A percentile compares a stretch with the other conserved stretches of the same genome.
phyloP scores from a whole-genome alignment of 2,113 vertebrate species.

The Antigone vipio region DNA sequence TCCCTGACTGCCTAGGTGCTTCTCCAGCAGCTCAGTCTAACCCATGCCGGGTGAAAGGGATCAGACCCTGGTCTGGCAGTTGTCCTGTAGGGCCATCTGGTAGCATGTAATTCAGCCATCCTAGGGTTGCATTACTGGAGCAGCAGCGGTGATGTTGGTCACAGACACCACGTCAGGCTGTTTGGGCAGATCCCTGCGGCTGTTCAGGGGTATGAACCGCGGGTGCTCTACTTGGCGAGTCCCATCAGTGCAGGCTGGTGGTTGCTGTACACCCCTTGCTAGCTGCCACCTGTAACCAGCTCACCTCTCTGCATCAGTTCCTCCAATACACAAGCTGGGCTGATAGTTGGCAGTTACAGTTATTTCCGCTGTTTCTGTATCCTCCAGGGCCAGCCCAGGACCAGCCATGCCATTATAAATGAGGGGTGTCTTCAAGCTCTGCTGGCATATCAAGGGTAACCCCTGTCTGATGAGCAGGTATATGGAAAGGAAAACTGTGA shows the following conservation, averaged over 20 bases:
- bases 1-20: not conserved
- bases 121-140: not conserved
- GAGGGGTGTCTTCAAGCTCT: not conserved
- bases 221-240: not conserved
- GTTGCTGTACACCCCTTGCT: not conserved
- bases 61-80: not conserved
- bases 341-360: not conserved
- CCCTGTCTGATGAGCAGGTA: not conserved
- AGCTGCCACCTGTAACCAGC: not conserved
- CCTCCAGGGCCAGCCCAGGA: not conserved
- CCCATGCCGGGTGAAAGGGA: not conserved
- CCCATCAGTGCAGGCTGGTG: not conserved
- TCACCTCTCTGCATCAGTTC: not conserved
- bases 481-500: not conserved
- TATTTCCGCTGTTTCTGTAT: not conserved
- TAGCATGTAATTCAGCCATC: not conserved
- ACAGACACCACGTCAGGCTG: rapidly evolving
- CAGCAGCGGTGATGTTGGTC: not conserved
- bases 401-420: not conserved
- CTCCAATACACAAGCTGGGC: not conserved
- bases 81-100: not conserved
- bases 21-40: not conserved
- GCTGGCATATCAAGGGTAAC: not conserved
- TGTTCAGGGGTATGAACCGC: not conserved
- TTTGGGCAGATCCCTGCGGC: not conserved